Evolutionary conservation across 1,140 invertebrate genomes (phyloP), one percentile per base, ranked within the genome.

Genomic region (Harpegnathos saltator): DNA sequence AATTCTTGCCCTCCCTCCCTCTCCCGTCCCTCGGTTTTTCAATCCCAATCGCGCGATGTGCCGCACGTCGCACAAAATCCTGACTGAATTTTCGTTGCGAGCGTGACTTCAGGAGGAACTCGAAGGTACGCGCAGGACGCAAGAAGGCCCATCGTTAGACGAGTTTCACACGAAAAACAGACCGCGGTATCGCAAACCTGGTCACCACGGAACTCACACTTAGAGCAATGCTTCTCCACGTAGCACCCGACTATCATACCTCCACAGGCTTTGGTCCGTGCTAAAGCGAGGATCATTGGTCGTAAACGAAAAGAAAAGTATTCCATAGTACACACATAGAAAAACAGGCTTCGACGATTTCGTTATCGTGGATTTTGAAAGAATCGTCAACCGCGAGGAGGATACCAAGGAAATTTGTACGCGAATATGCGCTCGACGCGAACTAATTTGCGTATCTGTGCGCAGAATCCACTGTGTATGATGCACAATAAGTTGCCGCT

Each of bases 51-150:
- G 7, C n/a, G 22, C 56, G 29, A 44, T 22, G 14, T 26, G 44
- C 38, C 44, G 61, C 9, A 44, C 14, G 11, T 3, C 19, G 17
- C 54, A 54, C 22, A 29, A n/a, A n/a, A 15, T 26, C 17, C 5
- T 44, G 38, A 44, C 50, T 68, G 19, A 12, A 26, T 63, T 33
- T 58, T 24, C n/a, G 17, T 9, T n/a, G 17, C 26, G n/a, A 26
- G 48, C 1, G 5, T 14, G 24, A 24, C 17, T 80, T 7, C 14
- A 22, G 58, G 56, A 87, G 69, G 81, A 74, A 68, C 86, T 84
- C 69, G 24, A 71, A 50, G 85, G 44, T 73, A 78, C 61, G 68
- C 38, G 78, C 74, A 74, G 78, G 38, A 66, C 54, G 58, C 38
- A 50, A 38, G 48, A 71, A 75, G 83, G 24, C 52, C 50, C 72